Conservation (phyloP, 2,113 vertebrate species). For the Semicossyphus pulcher region DNA sequence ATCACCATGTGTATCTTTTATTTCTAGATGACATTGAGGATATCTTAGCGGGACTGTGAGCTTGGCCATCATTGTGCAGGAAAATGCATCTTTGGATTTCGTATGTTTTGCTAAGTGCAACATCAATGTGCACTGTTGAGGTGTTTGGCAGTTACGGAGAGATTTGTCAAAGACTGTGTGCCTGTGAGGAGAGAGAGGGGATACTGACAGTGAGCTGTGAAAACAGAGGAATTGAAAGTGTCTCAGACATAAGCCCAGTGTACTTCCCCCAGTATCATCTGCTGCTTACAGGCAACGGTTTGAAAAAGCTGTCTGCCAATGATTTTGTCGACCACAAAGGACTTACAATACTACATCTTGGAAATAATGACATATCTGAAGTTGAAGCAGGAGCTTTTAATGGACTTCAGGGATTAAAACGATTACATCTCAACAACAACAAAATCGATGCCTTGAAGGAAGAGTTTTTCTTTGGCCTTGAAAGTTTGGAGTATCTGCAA, state of each 20-base stretch:
- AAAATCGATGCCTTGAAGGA: slow-evolving; percentile 93
- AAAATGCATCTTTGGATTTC: slow-evolving; percentile 98
- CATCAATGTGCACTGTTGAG: slow-evolving; percentile 88
- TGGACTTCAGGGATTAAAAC: slow-evolving; percentile 91
- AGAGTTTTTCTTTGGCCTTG: slow-evolving; percentile 93
- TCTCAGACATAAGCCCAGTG: slow-evolving; percentile 92
- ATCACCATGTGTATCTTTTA: slow-evolving; percentile 63
- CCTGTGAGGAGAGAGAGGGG: slow-evolving; percentile 95
- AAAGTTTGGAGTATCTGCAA: slow-evolving; percentile 97
- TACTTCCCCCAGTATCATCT: slow-evolving; percentile 92
- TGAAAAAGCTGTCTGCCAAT: slow-evolving; percentile 90
- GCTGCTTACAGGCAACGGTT: slow-evolving; percentile 93
- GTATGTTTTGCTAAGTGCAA: slow-evolving; percentile 88
- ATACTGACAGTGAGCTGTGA: slow-evolving; percentile 95
- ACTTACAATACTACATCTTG: slow-evolving; percentile 93
- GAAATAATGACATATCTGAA: slow-evolving; percentile 95
- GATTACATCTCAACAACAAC: slow-evolving; percentile 97
- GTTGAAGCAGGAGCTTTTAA: slow-evolving; percentile 95
- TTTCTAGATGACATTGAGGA: slow-evolving; percentile 81
- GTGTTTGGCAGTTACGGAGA: slow-evolving; percentile 94
- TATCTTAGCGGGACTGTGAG: slow-evolving; percentile 88
- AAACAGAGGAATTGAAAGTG: slow-evolving; percentile 92
- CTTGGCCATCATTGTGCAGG: slow-evolving; percentile 86
- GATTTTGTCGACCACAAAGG: slow-evolving; percentile 94
- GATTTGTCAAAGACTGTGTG: slow-evolving; percentile 93